Evolutionary conservation across 2,113 vertebrate genomes (phyloP).

Genomic region (Rhabdomys dilectus): DNA sequence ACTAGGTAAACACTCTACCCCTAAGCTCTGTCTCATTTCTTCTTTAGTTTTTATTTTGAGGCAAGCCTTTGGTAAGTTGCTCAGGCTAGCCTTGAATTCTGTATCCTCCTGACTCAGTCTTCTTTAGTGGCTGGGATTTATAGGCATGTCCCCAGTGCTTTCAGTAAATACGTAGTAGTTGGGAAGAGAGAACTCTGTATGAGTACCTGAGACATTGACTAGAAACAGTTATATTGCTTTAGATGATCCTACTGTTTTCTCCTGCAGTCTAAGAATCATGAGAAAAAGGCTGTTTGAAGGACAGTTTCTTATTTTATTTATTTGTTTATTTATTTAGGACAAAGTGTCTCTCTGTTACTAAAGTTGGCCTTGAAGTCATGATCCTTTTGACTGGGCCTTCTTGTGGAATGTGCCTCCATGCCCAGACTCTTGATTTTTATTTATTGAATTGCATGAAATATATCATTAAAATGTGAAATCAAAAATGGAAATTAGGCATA

Average conservation of each 20-base stretch:
- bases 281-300: constrained; percentile 11
- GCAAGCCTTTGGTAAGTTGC: not conserved
- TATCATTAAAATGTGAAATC: not conserved
- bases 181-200: not conserved
- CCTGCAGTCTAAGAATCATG: not conserved
- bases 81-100: not conserved
- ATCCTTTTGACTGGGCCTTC: not conserved
- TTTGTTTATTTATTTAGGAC: not conserved
- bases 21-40: not conserved
- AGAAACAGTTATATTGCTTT: constrained; percentile 18
- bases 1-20: not conserved
- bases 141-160: not conserved
- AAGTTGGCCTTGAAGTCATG: not conserved
- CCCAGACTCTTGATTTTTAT: not conserved
- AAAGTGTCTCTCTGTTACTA: not conserved
- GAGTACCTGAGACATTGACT: not conserved
- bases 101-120: not conserved
- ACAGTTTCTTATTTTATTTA: not conserved
- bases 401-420: not conserved
- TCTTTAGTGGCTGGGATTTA: not conserved
- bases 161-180: not conserved
- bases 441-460: constrained; percentile 22
- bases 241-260: not conserved
- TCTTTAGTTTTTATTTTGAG: not conserved
- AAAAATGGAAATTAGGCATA: not conserved